Conservation (phyloP, 35 echinoderm and acorn worm genomes). For the Ophioderma brevispina region DNA sequence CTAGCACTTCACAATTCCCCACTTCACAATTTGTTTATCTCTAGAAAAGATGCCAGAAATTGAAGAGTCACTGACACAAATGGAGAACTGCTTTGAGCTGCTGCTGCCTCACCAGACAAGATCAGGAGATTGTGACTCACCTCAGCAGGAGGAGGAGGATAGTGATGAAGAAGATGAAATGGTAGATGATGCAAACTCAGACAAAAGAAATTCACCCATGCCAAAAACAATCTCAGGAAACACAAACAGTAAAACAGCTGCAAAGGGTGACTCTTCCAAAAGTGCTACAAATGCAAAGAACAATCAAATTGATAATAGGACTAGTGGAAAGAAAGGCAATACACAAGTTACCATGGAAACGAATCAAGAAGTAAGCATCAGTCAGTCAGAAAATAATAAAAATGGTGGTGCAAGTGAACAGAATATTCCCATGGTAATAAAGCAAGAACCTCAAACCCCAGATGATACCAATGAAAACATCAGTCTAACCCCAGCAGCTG, state of each 20-base stretch:
- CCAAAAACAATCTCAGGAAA: neutral
- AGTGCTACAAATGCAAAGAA: too few relatives aligned
- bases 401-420: too few relatives aligned
- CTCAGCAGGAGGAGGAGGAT: constrained; percentile 16
- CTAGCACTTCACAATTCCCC: too few relatives aligned
- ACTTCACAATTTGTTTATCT: too few relatives aligned
- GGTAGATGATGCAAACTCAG: neutral
- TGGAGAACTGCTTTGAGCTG: constrained; percentile 85
- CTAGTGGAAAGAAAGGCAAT: too few relatives aligned
- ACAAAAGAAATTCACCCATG: neutral
- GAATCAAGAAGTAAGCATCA: too few relatives aligned
- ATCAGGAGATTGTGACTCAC: neutral
- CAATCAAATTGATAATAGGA: neutral
- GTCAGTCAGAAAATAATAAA: too few relatives aligned
- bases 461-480: neutral
- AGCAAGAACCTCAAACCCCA: too few relatives aligned
- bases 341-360: too few relatives aligned
- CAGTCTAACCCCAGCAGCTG: neutral
- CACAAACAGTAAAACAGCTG: neutral
- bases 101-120: constrained; percentile 60
- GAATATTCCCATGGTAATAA: too few relatives aligned
- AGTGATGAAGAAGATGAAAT: neutral
- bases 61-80: constrained; percentile 72
- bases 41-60: constrained; percentile 94
- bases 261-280: too few relatives aligned